Evolutionary conservation across 1,140 invertebrate genomes (phyloP), one percentile per base, ranked within the genome.

Genomic region (Lerema accius): DNA sequence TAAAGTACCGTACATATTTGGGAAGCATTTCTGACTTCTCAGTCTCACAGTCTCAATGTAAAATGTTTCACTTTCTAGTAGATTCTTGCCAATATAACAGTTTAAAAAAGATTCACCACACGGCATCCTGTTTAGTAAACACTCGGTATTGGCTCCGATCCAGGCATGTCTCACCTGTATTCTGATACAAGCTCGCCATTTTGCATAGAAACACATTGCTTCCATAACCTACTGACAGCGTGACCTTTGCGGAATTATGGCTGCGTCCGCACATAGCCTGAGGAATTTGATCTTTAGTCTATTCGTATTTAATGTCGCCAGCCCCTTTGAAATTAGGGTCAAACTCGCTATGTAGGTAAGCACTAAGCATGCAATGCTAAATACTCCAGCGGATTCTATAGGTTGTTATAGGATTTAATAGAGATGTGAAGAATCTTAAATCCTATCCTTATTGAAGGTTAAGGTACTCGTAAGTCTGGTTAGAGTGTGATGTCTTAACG

Each of bases 271-370:
- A 35, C 43, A 26, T 26, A 43, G 39, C 6, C 16, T 43, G 39
- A 11, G 51, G 51, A 28, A 56, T 56, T 56, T 56, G 51, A 39
- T 56, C 51, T 56, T 56, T 56, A 56, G 37, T 56, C 51, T 56
- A 28, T 56, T 43, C 51, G 19, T 26, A 56, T 43, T 56, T 43
- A n/a, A 56, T 56, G 51, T 56, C 50, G 50, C 50, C 37, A 40
- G 37, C 13, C n/a, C 49, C 13, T 1, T 10, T 13, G 17, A 35
- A 53, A 53, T 53, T n/a, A n/a, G n/a, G n/a, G n/a, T n/a, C n/a
- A n/a, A n/a, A n/a, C n/a, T n/a, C n/a, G n/a, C n/a, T n/a, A n/a
- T n/a, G n/a, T n/a, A n/a, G n/a, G n/a, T n/a, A n/a, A n/a, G n/a
- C n/a, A n/a, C n/a, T n/a, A n/a, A n/a, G n/a, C n/a, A n/a, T n/a